Percentiles rank a stretch among this genome's conserved stretches.
phyloP scores from a whole-genome alignment of 2,888 invertebrate species.

The Pyrocoelia pectoralis region DNA sequence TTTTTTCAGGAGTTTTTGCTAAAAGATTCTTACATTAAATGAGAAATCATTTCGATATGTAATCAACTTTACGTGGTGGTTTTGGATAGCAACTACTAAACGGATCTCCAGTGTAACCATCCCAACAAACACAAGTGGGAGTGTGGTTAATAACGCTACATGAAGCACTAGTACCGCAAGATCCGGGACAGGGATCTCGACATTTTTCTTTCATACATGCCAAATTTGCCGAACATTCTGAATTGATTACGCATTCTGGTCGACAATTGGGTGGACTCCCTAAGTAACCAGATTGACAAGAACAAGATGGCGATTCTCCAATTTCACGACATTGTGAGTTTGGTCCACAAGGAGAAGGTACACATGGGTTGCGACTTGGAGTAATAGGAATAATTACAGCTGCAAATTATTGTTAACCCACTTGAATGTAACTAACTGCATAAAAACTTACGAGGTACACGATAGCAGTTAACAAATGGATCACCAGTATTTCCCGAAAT shows the following conservation, averaged over 20 bases:
- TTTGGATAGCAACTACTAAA: constrained; percentile 58
- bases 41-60: background rate
- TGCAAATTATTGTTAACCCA: constrained; percentile 2
- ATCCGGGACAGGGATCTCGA: constrained; percentile 70
- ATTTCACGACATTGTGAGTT: constrained; percentile 64
- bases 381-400: constrained; percentile 45
- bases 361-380: constrained; percentile 61
- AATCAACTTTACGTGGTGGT: constrained; percentile 45
- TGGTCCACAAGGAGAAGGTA: constrained; percentile 68
- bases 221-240: constrained; percentile 63
- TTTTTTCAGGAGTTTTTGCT: constrained; percentile 44
- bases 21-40: constrained; percentile 16
- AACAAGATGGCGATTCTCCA: constrained; percentile 63
- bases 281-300: constrained; percentile 61
- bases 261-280: constrained; percentile 65
- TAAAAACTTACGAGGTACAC: constrained; percentile 52
- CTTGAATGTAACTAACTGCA: background rate
- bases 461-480: constrained; percentile 66
- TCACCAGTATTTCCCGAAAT: constrained; percentile 71
- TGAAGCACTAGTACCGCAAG: constrained; percentile 68
- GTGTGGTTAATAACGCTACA: constrained; percentile 73
- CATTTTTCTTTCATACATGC: constrained; percentile 68
- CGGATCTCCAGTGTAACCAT: constrained; percentile 70
- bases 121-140: constrained; percentile 70
- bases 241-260: constrained; percentile 65